These are phyloP conservation scores for Trachelus tabidus DNA, from an alignment of 2,888 invertebrate genomes.

Conservation along the genomic window DNA sequence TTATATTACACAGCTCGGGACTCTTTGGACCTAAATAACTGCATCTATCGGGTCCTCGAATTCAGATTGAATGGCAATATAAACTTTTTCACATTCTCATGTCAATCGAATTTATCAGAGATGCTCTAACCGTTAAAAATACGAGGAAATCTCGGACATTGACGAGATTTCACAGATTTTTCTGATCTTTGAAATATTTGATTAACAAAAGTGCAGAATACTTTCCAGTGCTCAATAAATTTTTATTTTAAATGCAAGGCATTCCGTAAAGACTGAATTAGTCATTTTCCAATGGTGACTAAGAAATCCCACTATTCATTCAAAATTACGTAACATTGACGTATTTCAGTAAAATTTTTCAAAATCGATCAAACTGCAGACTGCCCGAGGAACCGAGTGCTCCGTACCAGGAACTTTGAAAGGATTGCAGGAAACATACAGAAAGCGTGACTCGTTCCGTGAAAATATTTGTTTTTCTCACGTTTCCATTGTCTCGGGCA, in stretches of 20 bases:
- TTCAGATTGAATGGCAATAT: not conserved
- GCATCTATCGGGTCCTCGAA: not conserved
- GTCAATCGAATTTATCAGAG: not conserved
- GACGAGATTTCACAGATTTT: not conserved
- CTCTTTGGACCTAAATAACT: not conserved
- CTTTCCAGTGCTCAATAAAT: not conserved
- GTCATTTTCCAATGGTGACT: too few relatives aligned
- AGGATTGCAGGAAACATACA: not conserved
- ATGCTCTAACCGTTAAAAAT: not conserved
- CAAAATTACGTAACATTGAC: too few relatives aligned
- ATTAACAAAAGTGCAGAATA: not conserved
- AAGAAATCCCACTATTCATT: too few relatives aligned
- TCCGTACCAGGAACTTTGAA: not conserved
- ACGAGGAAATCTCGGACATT: not conserved
- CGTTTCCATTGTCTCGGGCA: not conserved
- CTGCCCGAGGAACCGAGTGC: not conserved
- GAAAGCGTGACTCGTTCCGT: not conserved
- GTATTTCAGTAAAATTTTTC: not conserved
- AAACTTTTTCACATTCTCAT: not conserved
- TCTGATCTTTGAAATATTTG: not conserved
- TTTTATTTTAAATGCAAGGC: not conserved
- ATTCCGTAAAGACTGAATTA: not conserved
- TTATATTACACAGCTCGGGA: not conserved
- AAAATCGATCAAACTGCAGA: not conserved
- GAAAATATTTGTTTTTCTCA: not conserved